Evolutionary conservation across 2,113 vertebrate species (phyloP), one percentile per base, ranked within the genome.

Genomic region (Myodes glareolus): DNA sequence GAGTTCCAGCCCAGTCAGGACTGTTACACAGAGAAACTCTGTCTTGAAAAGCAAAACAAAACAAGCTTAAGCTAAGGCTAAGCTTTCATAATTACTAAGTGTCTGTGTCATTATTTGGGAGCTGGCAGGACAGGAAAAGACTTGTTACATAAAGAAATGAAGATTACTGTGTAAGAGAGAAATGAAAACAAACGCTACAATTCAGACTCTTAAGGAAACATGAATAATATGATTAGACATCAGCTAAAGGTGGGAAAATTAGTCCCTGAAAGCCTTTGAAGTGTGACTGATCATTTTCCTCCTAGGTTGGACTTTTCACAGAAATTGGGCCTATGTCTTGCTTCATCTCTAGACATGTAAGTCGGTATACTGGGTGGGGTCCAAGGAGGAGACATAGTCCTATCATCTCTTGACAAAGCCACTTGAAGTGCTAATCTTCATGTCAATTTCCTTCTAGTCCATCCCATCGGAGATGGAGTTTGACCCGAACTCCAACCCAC

Each of bases 271-370:
- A 36, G 61, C 11, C n/a, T 29, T 13, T 45, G 72, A 89, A 58
- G 11, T 8, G 17, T 10, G 25, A 45, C 58, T 2, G 27, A 12
- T 63, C 25, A 0, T 88, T 86, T 75, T 25, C 2, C 29, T 85
- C 92, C 1, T 52, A 99, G 99, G 99, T 99, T 82, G 99, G 99
- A 36, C 98, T 99, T 76, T 99, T 99, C 98, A 99, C 99, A 76
- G 99, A 99, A 98, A 99, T 99, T 16, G 99, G 99, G 5, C 99
- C 99, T 45, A 99, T 99, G 99, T 99, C 99, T n/a, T 99, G 99
- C 98, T 99, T 99, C 97, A 99, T 99, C 90, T 99, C 99, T 65
- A 98, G 99, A 45, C 99, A 99, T 61, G 99, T 99, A 97, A 99
- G 99, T 98, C 67, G 55, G 36, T 16, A 0, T 0, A 0, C 23